A percentile compares a stretch with the other conserved stretches of the same genome.
Conservation (phyloP, 2,888 invertebrate species). For the Mimachlamys varia region DNA sequence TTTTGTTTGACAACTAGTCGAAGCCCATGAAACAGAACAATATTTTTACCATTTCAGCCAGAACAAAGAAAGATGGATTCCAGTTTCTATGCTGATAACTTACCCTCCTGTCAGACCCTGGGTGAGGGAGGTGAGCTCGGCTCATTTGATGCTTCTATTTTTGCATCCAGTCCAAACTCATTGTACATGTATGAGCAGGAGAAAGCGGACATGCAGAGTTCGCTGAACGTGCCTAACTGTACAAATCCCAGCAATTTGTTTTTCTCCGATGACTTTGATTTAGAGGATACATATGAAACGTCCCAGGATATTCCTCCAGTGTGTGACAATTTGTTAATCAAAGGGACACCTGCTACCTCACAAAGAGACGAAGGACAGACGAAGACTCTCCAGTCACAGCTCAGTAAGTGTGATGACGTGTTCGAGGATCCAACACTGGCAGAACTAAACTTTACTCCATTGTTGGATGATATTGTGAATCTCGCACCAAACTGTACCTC, state of each 20-base stretch:
- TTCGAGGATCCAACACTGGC: slow-evolving; percentile 66
- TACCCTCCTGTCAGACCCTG: slow-evolving; percentile 52
- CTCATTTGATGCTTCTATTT: slow-evolving; percentile 61
- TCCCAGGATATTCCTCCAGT: slow-evolving; percentile 56
- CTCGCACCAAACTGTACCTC: slow-evolving; percentile 39
- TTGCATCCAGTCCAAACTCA: slow-evolving; percentile 74
- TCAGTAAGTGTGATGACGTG: slow-evolving; percentile 37
- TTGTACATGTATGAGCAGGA: slow-evolving; percentile 77
- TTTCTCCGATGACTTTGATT: slow-evolving; percentile 65
- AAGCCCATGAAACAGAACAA: not conserved
- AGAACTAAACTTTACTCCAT: slow-evolving; percentile 63
- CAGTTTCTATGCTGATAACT: slow-evolving; percentile 46
- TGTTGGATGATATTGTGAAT: slow-evolving; percentile 43
- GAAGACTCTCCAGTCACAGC: slow-evolving; percentile 27
- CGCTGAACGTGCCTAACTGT: slow-evolving; percentile 55
- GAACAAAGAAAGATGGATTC: slow-evolving; percentile 44
- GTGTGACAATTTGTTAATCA: not conserved
- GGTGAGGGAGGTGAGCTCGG: slow-evolving; percentile 57
- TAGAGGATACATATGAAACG: slow-evolving; percentile 66
- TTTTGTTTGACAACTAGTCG: too few relatives aligned
- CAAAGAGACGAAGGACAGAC: slow-evolving; percentile 19
- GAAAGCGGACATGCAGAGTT: slow-evolving; percentile 69
- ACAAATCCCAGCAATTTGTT: slow-evolving; percentile 40
- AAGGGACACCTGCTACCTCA: slow-evolving; percentile 31
- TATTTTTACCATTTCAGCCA: slow-evolving; percentile 44